These are phyloP conservation scores for Orius laevigatus DNA, from an alignment of 1,140 invertebrate genomes.

Conservation along the genomic window DNA sequence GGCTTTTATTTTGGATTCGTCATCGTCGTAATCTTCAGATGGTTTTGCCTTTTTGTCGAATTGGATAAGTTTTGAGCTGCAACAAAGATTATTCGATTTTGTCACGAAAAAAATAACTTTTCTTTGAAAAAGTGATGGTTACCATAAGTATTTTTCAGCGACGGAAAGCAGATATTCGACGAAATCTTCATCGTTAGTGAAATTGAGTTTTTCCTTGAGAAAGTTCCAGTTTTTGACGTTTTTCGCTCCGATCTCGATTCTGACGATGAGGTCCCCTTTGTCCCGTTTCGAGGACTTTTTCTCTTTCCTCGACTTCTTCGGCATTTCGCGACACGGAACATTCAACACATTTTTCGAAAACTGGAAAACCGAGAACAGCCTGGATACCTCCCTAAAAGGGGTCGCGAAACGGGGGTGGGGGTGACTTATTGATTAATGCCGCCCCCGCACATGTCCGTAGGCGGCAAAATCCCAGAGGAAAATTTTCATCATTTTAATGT, in stretches of 20 bases:
- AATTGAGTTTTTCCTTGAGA: constrained; percentile 9
- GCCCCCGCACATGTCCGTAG: no score
- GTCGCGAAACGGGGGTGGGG: no score
- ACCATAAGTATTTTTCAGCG: constrained; percentile 8
- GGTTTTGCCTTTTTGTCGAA: neutral
- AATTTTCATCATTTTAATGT: no score
- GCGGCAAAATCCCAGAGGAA: no score
- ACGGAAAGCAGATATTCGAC: constrained; percentile 9
- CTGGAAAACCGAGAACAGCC: no score
- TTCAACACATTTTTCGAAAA: no score
- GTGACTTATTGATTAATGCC: no score
- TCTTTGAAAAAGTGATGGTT: constrained; percentile 1
- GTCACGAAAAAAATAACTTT: neutral
- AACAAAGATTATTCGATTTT: neutral
- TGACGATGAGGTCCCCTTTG: neutral
- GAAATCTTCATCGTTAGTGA: constrained; percentile 7
- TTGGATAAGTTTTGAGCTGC: neutral
- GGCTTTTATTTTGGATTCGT: neutral
- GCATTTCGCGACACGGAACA: no score
- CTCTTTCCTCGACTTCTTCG: neutral
- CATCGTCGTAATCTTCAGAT: neutral
- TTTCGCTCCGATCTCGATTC: constrained; percentile 6
- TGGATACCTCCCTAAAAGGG: no score
- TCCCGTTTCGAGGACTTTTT: neutral
- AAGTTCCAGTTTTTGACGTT: constrained; percentile 10